phyloP scores from a whole-genome alignment of 2,113 vertebrate species.

The Sialia sialis region DNA sequence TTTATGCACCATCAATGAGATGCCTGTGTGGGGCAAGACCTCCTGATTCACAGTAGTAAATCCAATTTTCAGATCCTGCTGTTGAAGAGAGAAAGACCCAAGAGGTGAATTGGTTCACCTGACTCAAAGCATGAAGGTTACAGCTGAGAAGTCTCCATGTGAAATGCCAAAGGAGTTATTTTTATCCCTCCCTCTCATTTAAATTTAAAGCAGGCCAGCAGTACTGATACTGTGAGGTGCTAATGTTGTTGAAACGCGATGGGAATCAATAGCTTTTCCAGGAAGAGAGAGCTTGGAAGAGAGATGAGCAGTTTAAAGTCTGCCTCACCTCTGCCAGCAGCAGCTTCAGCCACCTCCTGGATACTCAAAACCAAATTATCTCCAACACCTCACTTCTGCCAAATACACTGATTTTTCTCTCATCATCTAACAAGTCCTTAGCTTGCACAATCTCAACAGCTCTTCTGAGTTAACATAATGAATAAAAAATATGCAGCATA shows the following conservation, averaged over 20 bases:
- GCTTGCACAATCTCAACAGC: background rate
- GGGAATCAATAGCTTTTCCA: background rate
- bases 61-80: background rate
- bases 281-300: background rate
- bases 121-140: background rate
- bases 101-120: background rate
- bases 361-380: background rate
- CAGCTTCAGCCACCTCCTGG: constrained; percentile 7
- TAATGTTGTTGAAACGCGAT: background rate
- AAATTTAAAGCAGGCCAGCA: background rate
- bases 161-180: background rate
- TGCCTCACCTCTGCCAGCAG: background rate
- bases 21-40: background rate
- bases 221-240: background rate
- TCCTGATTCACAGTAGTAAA: background rate
- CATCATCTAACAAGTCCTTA: background rate
- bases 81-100: background rate
- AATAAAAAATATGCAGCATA: constrained; percentile 6
- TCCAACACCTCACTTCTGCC: background rate
- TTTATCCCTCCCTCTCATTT: background rate
- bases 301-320: background rate
- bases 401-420: background rate
- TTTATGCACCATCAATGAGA: background rate
- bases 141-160: background rate
- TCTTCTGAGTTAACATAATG: background rate